phyloP scores from a whole-genome alignment of 2,888 invertebrate genomes.

The Agrochola circellaris region DNA sequence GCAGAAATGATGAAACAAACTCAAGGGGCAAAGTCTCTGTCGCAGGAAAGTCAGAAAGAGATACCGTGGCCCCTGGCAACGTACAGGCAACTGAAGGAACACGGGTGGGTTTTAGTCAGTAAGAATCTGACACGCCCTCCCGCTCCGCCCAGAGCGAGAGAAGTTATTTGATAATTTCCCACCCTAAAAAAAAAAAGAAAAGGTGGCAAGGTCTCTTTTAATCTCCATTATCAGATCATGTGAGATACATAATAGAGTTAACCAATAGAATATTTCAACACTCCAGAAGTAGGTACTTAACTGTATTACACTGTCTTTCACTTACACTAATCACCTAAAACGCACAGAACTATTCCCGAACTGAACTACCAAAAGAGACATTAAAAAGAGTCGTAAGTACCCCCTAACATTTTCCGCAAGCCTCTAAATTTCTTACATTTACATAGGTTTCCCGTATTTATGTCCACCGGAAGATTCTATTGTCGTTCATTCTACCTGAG shows the following conservation, averaged over 20 bases:
- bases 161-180: too few relatives aligned
- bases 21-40: too few relatives aligned
- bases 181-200: too few relatives aligned
- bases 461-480: conserved; percentile 65
- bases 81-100: too few relatives aligned
- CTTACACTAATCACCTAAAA: conserved; percentile 16
- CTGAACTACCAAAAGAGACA: conserved; percentile 42
- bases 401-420: conserved; percentile 46
- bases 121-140: too few relatives aligned
- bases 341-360: conserved; percentile 12
- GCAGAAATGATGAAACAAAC: too few relatives aligned
- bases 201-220: too few relatives aligned
- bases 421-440: conserved; percentile 62
- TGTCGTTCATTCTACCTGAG: conserved; percentile 66
- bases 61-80: too few relatives aligned
- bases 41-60: too few relatives aligned
- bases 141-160: too few relatives aligned
- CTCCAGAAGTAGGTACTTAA: neutral
- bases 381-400: conserved; percentile 42
- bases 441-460: conserved; percentile 67
- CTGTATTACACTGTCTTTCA: neutral
- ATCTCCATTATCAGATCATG: too few relatives aligned
- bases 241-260: neutral
- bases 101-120: too few relatives aligned
- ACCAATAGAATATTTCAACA: neutral